Conservation (phyloP, 2,113 vertebrate species). For the Erpornis zantholeuca region DNA sequence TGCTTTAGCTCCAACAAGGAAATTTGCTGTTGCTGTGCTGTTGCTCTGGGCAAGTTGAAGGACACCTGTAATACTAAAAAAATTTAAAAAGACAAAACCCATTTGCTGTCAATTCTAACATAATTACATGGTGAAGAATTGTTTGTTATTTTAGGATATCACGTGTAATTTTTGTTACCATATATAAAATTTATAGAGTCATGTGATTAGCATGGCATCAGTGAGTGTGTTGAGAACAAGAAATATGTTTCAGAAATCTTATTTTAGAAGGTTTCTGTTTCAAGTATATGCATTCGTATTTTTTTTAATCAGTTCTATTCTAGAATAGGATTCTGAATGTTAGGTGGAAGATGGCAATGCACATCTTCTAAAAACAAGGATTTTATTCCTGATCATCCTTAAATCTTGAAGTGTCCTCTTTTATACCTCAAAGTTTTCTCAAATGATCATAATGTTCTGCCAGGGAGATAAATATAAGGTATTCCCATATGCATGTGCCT, state of each 20-base stretch:
- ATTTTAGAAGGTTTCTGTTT: not conserved
- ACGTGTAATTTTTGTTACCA: not conserved
- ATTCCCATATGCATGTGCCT: not conserved
- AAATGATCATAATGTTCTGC: not conserved
- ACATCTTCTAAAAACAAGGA: not conserved
- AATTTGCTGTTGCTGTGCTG: not conserved
- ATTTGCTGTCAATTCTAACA: not conserved
- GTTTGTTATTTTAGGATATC: not conserved
- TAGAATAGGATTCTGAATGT: not conserved
- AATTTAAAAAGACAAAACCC: not conserved
- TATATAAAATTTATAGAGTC: not conserved
- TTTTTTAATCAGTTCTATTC: not conserved
- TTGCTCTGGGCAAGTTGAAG: not conserved
- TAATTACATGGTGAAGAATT: not conserved
- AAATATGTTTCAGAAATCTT: not conserved
- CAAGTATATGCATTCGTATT: not conserved
- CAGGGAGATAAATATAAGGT: not conserved
- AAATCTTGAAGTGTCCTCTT: not conserved
- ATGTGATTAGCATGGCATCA: not conserved
- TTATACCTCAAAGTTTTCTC: not conserved
- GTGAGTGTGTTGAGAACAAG: not conserved
- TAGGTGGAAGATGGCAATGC: not conserved
- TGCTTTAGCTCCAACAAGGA: not conserved
- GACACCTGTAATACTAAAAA: not conserved
- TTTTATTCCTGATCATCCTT: not conserved